Base-by-base conservation (phyloP, 2,797 vertebrate species). In the Pipistrellus kuhlii region DNA sequence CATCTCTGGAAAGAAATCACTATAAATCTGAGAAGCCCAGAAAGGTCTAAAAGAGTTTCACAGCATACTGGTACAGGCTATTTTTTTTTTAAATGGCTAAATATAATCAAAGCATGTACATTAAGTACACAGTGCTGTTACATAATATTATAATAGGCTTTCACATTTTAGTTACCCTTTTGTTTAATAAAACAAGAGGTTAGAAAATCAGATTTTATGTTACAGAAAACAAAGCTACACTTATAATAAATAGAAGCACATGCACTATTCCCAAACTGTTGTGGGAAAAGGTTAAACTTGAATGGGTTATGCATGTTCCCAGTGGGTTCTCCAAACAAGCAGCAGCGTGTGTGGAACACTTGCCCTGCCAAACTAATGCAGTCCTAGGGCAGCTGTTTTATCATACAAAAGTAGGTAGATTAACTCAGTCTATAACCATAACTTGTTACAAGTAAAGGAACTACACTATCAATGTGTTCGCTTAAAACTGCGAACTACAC, bases 241-340 rank as follows among this genome's bases (percentile, higher is more conserved):
- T 82, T 85, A 72, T 62, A 55, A 82, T 83, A 86, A 91, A 48
- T 14, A 85, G 25, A 88, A 92, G 55, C 95, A 68, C 23, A 88
- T 73, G 32, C 11, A 90, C 38, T 81, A 53, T 72, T 91, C 41
- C 27, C 78, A 73, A 88, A 51, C 2, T 85, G n/a, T 13, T 75
- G 15, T n/a, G 48, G 72, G 14, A 13, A 93, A 59, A 82, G 32
- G 66, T 55, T 73, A 89, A 72, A 66, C 1, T 6, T 88, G 30
- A n/a, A 62, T 17, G 48, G 2, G 32, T 5, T 10, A 75, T 15
- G 5, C 6, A 23, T 38, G 27, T 75, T 91, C 64, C 44, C 25
- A 85, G 59, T 41, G 14, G 35, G 64, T 38, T 62, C 82, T 90
- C 46, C 35, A 73, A n/a, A 57, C 41, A n/a, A 23, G n/a, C 32